These are phyloP conservation scores for Sminthurides bifidus DNA, from an alignment of 1,140 invertebrate genomes.

Conservation along the genomic window DNA sequence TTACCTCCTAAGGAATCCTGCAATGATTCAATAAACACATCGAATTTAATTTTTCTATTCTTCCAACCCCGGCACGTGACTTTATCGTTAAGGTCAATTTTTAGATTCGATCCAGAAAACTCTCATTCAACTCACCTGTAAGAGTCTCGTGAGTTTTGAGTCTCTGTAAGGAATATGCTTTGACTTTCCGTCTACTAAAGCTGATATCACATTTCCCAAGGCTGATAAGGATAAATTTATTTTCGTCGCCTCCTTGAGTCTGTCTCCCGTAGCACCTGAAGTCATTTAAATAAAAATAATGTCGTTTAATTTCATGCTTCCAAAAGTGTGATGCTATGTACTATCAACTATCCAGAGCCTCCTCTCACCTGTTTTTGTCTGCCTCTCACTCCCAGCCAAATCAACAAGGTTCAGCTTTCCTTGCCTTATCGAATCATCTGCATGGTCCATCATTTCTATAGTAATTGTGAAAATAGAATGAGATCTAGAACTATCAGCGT, in stretches of 20 bases:
- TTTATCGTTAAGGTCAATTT: neutral
- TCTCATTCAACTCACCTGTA: constrained; percentile 49
- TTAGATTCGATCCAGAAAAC: neutral
- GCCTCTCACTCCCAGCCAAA: constrained; percentile 75
- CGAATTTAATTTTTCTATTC: neutral
- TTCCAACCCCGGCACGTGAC: neutral
- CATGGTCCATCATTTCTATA: constrained; percentile 58
- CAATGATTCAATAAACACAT: constrained; percentile 3
- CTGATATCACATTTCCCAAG: constrained; percentile 87
- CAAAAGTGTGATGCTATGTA: neutral
- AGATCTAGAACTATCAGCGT: constrained; percentile 55
- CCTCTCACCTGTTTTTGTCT: constrained; percentile 57
- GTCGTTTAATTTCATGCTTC: neutral
- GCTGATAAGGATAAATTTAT: constrained; percentile 91
- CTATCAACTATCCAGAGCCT: neutral
- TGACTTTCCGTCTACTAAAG: constrained; percentile 77
- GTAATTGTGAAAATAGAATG: constrained; percentile 88
- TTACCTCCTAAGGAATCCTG: constrained; percentile 87
- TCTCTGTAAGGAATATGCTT: constrained; percentile 86
- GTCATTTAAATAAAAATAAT: neutral
- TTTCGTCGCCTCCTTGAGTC: constrained; percentile 85
- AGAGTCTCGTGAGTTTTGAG: constrained; percentile 78
- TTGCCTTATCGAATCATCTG: constrained; percentile 44
- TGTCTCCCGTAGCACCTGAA: constrained; percentile 63
- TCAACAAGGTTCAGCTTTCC: constrained; percentile 86